These are phyloP conservation scores for Dallia pectoralis DNA, from an alignment of 2,797 vertebrate species.

Conservation along the genomic window DNA sequence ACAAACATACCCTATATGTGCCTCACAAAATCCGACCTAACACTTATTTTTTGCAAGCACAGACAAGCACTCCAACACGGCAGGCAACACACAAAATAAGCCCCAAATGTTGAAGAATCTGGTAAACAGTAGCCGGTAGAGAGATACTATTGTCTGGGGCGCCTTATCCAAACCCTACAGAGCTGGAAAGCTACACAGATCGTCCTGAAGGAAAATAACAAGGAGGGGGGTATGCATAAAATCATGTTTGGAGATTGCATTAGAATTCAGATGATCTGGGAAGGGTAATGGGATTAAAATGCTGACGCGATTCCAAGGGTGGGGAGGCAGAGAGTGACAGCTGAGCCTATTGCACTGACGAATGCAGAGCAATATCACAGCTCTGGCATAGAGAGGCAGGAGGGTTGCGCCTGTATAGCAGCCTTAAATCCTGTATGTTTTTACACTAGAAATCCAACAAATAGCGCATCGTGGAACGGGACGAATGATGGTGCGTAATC, in stretches of 20 bases:
- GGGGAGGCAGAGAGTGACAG: slow-evolving; percentile 69
- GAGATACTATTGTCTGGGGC: slow-evolving; percentile 74
- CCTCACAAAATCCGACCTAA: slow-evolving; percentile 27
- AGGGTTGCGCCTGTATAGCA: slow-evolving; percentile 59
- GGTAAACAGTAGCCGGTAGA: slow-evolving; percentile 71
- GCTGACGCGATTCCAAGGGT: slow-evolving; percentile 74
- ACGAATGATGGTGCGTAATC: slow-evolving; percentile 14
- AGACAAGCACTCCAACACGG: slow-evolving; percentile 54
- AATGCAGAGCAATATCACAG: slow-evolving; percentile 72
- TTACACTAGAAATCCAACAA: slow-evolving; percentile 19
- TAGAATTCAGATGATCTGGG: slow-evolving; percentile 83
- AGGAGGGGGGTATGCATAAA: slow-evolving; percentile 78
- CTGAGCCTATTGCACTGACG: slow-evolving; percentile 72
- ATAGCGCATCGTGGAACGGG: slow-evolving; percentile 21
- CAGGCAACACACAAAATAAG: slow-evolving; percentile 62
- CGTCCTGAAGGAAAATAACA: slow-evolving; percentile 69
- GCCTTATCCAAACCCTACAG: slow-evolving; percentile 76
- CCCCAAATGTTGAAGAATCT: slow-evolving; percentile 73
- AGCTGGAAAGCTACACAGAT: slow-evolving; percentile 73
- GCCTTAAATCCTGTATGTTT: slow-evolving; percentile 52
- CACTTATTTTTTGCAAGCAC: slow-evolving; percentile 8
- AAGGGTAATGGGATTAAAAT: slow-evolving; percentile 79
- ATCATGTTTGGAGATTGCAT: slow-evolving; percentile 82
- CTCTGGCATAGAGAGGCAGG: slow-evolving; percentile 50
- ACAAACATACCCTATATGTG: slow-evolving; percentile 22